Percentiles rank a stretch among this genome's conserved stretches.
These are phyloP conservation scores for Monochamus alternatus DNA, from an alignment of 2,888 invertebrate genomes.

Conservation along the genomic window DNA sequence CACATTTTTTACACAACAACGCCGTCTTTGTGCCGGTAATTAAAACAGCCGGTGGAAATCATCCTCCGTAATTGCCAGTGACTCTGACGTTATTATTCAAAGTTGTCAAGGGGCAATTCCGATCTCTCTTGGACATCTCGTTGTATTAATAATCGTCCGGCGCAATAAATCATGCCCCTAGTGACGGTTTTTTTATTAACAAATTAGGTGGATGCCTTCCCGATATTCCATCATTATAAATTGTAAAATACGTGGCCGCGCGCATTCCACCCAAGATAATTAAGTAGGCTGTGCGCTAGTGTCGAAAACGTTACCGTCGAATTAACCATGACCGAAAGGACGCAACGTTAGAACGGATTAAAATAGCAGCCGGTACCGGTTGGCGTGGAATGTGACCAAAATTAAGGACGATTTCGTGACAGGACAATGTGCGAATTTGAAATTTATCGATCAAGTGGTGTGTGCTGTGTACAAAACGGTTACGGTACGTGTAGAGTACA, in stretches of 20 bases:
- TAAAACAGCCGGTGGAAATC: conserved; percentile 39
- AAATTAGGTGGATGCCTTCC: conserved; percentile 38
- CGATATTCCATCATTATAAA: background rate
- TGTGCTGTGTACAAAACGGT: too few relatives aligned
- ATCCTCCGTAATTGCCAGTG: conserved; percentile 45
- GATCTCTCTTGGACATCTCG: conserved; percentile 46
- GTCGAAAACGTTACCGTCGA: too few relatives aligned
- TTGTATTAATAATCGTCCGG: conserved; percentile 36
- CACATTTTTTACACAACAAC: too few relatives aligned
- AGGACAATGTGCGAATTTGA: too few relatives aligned
- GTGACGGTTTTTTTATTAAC: conserved; percentile 47
- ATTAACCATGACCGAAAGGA: too few relatives aligned
- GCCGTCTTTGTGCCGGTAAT: conserved; percentile 42
- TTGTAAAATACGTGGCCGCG: background rate
- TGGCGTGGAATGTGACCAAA: too few relatives aligned
- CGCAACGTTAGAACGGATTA: too few relatives aligned
- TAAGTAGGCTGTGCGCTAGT: background rate
- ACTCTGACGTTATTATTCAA: conserved; percentile 50
- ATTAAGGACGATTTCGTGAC: too few relatives aligned
- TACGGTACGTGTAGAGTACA: too few relatives aligned
- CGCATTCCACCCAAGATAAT: background rate
- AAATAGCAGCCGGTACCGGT: too few relatives aligned
- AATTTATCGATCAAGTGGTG: too few relatives aligned
- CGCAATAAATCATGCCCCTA: conserved; percentile 48
- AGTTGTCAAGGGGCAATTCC: conserved; percentile 48